Conservation (phyloP, 2,113 vertebrate genomes). For the Clarias macrocephalus region DNA sequence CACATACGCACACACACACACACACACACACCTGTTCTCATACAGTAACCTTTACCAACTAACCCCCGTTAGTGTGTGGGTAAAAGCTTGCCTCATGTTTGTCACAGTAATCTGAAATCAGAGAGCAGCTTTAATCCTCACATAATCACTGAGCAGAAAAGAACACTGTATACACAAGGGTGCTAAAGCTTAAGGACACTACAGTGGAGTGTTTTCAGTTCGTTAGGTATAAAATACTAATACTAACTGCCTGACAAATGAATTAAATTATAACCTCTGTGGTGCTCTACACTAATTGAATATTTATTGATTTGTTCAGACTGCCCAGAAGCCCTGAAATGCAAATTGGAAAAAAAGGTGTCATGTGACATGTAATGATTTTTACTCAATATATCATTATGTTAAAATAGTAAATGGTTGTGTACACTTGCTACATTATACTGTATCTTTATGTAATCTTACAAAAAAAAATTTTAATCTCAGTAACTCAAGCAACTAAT, state of each 20-base stretch:
- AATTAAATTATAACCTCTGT: neutral
- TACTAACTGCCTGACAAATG: neutral
- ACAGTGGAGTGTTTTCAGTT: conserved; percentile 5
- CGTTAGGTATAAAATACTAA: neutral
- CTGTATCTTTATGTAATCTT: neutral
- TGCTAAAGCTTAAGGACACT: conserved; percentile 8
- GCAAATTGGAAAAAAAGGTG: neutral
- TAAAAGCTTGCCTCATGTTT: conserved; percentile 56
- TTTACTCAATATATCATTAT: neutral
- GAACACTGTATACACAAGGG: conserved; percentile 6
- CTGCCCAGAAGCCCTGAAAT: neutral
- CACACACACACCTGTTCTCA: conserved; percentile 69
- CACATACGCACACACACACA: conserved; percentile 1
- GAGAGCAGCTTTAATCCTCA: conserved; percentile 59
- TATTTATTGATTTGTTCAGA: neutral
- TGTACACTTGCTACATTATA: neutral
- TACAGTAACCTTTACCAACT: conserved; percentile 69
- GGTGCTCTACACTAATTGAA: neutral
- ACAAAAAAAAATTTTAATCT: neutral
- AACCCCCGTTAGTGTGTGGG: conserved; percentile 63
- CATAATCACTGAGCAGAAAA: neutral
- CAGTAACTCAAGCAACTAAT: neutral
- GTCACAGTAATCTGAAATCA: conserved; percentile 66
- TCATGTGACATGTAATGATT: neutral
- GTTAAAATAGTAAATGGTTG: neutral